These are phyloP conservation scores for Hemiscyllium ocellatum DNA, from an alignment of 2,113 vertebrate genomes.

Conservation along the genomic window DNA sequence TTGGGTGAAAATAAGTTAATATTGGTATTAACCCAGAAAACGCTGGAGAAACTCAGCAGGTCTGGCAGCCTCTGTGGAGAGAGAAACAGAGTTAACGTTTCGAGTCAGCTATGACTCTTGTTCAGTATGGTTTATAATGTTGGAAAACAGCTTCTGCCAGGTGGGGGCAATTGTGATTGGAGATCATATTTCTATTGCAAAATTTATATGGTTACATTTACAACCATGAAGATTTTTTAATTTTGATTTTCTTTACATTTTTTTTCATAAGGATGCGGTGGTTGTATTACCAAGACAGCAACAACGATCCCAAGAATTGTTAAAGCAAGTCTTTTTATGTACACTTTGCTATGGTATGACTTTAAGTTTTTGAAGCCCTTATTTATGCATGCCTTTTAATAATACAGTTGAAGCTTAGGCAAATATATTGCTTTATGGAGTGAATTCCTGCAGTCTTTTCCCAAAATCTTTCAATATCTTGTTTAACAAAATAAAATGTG, in stretches of 20 bases:
- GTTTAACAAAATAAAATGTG: neutral
- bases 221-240: neutral
- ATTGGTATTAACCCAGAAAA: neutral
- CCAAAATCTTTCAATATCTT: neutral
- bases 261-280: slow-evolving; percentile 54
- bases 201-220: neutral
- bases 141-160: neutral
- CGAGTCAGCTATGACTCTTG: too few species aligned
- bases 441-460: neutral
- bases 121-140: too few species aligned
- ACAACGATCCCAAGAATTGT: slow-evolving; percentile 43
- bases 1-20: neutral
- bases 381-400: too few species aligned
- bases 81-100: too few species aligned
- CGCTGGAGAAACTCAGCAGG: too few species aligned
- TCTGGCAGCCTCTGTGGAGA: too few species aligned
- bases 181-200: neutral
- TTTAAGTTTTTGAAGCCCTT: neutral
- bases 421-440: neutral
- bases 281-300: slow-evolving; percentile 51
- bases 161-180: neutral
- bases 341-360: slow-evolving; percentile 70
- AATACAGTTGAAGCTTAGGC: neutral
- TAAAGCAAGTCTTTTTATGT: slow-evolving; percentile 55
- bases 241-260: slow-evolving; percentile 37